phyloP scores from a whole-genome alignment of 2,113 vertebrate genomes.

The Gallinago jamesoni region DNA sequence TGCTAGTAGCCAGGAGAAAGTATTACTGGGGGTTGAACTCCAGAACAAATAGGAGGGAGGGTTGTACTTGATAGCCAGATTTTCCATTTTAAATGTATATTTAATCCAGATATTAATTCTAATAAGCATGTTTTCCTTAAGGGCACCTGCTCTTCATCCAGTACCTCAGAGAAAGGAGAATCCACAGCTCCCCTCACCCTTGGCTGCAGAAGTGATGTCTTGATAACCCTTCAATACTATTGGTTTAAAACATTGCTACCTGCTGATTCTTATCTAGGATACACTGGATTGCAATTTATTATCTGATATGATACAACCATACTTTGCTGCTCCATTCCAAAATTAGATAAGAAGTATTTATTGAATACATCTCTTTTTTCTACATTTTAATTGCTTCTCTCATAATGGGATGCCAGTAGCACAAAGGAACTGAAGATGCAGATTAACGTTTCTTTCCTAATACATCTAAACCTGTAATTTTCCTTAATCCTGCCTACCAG shows the following conservation, averaged over 20 bases:
- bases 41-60: not conserved
- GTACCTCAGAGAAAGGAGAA: not conserved
- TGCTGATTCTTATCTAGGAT: not conserved
- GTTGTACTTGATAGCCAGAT: not conserved
- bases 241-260: not conserved
- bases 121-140: not conserved
- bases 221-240: not conserved
- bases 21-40: accelerated
- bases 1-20: not conserved
- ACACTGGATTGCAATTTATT: not conserved
- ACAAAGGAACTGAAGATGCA: not conserved
- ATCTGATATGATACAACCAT: not conserved
- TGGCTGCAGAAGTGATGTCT: not conserved
- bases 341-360: not conserved
- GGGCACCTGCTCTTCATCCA: not conserved
- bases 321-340: not conserved
- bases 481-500: not conserved
- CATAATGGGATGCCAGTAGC: not conserved
- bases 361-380: not conserved
- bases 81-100: not conserved
- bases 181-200: not conserved
- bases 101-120: not conserved
- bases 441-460: not conserved
- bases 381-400: not conserved
- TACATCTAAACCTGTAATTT: not conserved